A percentile compares a stretch with the other conserved stretches of the same genome.
These are phyloP conservation scores for Sebastes schlegelii DNA, from an alignment of 2,113 vertebrate species.

Conservation along the genomic window DNA sequence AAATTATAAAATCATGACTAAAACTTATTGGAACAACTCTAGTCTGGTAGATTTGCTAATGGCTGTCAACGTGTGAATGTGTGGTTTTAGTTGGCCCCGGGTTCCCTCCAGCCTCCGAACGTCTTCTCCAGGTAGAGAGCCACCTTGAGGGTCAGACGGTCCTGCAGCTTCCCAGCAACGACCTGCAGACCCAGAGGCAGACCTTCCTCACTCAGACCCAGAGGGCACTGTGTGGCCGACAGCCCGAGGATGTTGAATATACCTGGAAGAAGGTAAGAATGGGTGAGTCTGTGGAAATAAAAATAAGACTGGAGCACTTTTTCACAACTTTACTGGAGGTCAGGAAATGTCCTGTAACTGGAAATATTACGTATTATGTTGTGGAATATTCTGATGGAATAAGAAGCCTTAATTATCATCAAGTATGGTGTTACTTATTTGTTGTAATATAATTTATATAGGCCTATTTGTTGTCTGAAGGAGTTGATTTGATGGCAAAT, in stretches of 20 bases:
- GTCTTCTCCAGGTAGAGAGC: constrained; percentile 88
- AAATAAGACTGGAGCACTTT: background rate
- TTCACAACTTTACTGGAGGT: too few species aligned
- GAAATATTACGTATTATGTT: background rate
- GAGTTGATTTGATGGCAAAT: too few species aligned
- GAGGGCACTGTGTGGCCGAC: constrained; percentile 91
- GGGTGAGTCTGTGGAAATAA: too few species aligned
- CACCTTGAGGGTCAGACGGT: constrained; percentile 87
- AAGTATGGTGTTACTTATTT: too few species aligned
- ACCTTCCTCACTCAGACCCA: constrained; percentile 88
- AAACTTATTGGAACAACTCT: too few species aligned
- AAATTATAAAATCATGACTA: too few species aligned
- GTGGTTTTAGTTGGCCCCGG: constrained; percentile 76
- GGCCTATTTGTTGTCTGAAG: background rate
- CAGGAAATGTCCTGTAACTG: too few species aligned
- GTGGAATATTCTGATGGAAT: too few species aligned
- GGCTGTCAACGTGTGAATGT: background rate
- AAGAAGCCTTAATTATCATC: too few species aligned
- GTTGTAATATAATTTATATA: too few species aligned
- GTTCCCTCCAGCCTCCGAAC: constrained; percentile 91
- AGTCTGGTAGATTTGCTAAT: background rate
- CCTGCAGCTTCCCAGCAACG: constrained; percentile 87
- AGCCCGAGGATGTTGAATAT: constrained; percentile 90
- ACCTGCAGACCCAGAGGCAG: constrained; percentile 92
- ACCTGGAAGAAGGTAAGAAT: constrained; percentile 80